Evolutionary conservation across 2,888 invertebrate genomes (phyloP).

Genomic region (Cephus rjabovi): DNA sequence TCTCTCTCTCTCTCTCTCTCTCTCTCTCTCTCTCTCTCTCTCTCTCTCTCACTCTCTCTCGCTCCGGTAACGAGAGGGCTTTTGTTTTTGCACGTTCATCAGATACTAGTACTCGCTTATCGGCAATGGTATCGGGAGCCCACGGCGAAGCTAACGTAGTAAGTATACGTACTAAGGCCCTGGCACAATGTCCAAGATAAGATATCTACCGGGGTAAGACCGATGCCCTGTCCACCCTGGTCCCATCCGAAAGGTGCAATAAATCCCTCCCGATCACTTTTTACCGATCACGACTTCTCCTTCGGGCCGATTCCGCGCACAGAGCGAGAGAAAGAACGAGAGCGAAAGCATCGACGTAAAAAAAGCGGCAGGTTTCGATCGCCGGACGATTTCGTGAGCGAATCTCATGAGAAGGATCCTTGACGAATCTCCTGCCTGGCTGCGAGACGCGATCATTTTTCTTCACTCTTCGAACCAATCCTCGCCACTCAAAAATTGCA

Average conservation of each 20-base stretch:
- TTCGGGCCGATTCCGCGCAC: conserved; percentile 10
- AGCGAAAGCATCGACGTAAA: conserved; percentile 25
- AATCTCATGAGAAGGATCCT: background rate
- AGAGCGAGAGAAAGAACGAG: background rate
- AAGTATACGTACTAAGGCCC: conserved; percentile 44
- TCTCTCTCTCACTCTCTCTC: too few species aligned
- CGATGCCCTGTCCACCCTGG: conserved; percentile 58
- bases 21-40: background rate
- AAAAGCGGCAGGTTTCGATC: conserved; percentile 2
- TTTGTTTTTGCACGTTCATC: conserved; percentile 62
- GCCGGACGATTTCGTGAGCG: background rate
- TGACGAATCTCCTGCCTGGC: background rate
- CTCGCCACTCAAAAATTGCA: background rate
- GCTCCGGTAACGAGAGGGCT: conserved; percentile 46
- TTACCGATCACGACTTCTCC: conserved; percentile 48
- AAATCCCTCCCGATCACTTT: conserved; percentile 63
- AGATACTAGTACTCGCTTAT: conserved; percentile 58
- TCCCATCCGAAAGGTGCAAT: conserved; percentile 56
- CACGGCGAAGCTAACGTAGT: conserved; percentile 42
- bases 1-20: background rate
- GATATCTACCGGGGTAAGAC: conserved; percentile 56
- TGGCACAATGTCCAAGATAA: conserved; percentile 58
- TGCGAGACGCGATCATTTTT: background rate
- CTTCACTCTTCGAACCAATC: background rate
- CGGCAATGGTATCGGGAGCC: conserved; percentile 56